Evolutionary conservation across 2,113 vertebrate species (phyloP), one percentile per base, ranked within the genome.

Genomic region (Terrapene triunguis): DNA sequence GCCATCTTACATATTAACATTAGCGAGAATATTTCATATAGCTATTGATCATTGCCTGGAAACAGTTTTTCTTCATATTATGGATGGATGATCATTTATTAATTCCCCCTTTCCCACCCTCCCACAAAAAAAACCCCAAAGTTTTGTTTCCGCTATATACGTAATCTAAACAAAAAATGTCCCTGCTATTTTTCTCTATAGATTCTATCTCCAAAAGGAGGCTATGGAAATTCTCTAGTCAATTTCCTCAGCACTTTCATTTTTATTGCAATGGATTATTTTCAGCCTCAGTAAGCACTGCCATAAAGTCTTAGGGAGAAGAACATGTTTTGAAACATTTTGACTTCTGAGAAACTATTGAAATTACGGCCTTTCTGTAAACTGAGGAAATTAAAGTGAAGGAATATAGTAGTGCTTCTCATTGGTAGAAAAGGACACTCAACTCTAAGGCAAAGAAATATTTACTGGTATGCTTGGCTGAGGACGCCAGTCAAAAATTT

Each of bases 231-330:
- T 94, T 51, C n/a, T 48, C 12, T 65, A 86, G 44, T 38, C 69
- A 94, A 53, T 92, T 87, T 97, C 57, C 27, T 38, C 85, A 89
- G 55, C n/a, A 83, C n/a, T 89, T 96, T 85, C 82, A 62, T 78
- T 84, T 96, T 89, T 80, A 92, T 96, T 90, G 53, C 4, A 48
- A 79, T 76, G 78, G 57, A 83, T 50, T 72, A 38, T 78, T 53
- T 94, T 92, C 21, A 72, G 76, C 9, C 27, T 95, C 72, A 82
- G 8, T 42, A 85, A 85, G 7, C 57, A 88, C 9, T 72, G 80
- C 59, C 3, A 72, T 2, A 81, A 1, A 84, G 47, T 90, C 81
- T 27, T 89, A 44, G 42, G 74, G 53, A 92, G 65, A 89, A 90
- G 16, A 24, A 22, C 29, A 8, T 62, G 13, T 13, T 93, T 84